Percentiles rank a stretch among this genome's conserved stretches.
Conservation (phyloP, 2,888 invertebrate species). For the Charanyca ferruginea region DNA sequence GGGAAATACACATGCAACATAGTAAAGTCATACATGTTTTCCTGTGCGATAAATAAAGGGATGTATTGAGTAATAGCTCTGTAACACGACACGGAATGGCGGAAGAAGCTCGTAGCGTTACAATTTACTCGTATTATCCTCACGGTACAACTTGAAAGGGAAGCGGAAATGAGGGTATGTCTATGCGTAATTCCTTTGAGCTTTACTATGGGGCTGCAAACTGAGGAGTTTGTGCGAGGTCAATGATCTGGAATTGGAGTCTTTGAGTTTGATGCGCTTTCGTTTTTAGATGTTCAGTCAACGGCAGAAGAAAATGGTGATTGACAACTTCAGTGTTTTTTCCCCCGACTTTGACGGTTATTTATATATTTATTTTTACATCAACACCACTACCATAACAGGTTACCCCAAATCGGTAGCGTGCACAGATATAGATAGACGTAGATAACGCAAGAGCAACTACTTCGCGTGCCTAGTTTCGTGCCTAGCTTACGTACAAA, state of each 20-base stretch:
- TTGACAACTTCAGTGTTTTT: no score
- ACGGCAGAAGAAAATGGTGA: no score
- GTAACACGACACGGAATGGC: conserved; percentile 45
- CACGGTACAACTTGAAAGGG: conserved; percentile 16
- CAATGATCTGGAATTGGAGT: not conserved
- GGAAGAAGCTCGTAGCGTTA: conserved; percentile 35
- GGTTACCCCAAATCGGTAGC: no score
- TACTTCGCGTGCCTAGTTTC: no score
- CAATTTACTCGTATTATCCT: conserved; percentile 55
- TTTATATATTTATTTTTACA: no score
- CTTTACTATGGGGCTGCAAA: conserved; percentile 31
- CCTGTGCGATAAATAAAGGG: conserved; percentile 50
- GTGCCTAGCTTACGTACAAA: no score
- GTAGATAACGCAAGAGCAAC: no score
- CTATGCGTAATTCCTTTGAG: conserved; percentile 46
- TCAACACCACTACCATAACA: no score
- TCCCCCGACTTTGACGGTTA: no score
- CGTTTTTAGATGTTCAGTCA: not conserved
- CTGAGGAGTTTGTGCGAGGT: conserved; percentile 18
- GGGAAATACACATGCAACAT: conserved; percentile 3
- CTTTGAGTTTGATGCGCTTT: not conserved
- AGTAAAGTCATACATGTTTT: conserved; percentile 35
- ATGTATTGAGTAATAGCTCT: conserved; percentile 47
- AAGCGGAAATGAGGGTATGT: conserved; percentile 37
- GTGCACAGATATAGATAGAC: no score